Evolutionary conservation across 2,888 invertebrate genomes (phyloP).

Genomic region (Calameuta filiformis): DNA sequence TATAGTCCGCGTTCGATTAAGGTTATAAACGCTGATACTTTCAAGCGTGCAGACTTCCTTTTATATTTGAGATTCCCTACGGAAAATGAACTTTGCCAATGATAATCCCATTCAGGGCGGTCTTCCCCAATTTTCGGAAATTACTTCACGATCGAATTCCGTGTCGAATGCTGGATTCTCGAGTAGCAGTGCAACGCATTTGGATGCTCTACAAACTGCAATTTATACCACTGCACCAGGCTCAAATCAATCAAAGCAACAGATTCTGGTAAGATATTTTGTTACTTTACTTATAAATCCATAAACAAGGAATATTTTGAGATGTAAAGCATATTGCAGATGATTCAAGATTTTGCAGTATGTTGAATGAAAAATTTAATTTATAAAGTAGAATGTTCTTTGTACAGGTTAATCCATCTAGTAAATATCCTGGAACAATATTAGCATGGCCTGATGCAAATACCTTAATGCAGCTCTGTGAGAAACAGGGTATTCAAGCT

Average conservation of each 20-base stretch:
- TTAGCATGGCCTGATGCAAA: constrained; percentile 58
- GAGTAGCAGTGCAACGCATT: constrained; percentile 34
- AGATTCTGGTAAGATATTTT: constrained; percentile 35
- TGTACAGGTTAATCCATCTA: constrained; percentile 48
- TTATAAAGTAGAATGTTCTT: not conserved
- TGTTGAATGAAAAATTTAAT: not conserved
- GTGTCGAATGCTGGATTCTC: constrained; percentile 41
- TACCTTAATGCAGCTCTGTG: constrained; percentile 57
- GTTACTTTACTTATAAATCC: not conserved
- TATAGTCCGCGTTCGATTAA: constrained; percentile 18
- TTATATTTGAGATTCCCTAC: not conserved
- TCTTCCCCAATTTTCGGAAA: constrained; percentile 59
- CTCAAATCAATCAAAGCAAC: constrained; percentile 49
- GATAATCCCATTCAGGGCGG: constrained; percentile 46
- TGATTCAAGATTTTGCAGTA: not conserved
- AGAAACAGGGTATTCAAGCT: constrained; percentile 56
- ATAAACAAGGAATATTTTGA: not conserved
- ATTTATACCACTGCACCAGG: constrained; percentile 51
- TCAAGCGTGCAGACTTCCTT: not conserved
- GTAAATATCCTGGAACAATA: constrained; percentile 54
- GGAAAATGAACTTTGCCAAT: constrained; percentile 57
- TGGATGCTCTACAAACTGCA: constrained; percentile 44
- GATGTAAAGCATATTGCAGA: not conserved
- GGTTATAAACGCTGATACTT: constrained; percentile 30
- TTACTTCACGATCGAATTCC: constrained; percentile 47